These are phyloP conservation scores for Charanyca ferruginea DNA, from an alignment of 2,888 invertebrate genomes.

Conservation along the genomic window DNA sequence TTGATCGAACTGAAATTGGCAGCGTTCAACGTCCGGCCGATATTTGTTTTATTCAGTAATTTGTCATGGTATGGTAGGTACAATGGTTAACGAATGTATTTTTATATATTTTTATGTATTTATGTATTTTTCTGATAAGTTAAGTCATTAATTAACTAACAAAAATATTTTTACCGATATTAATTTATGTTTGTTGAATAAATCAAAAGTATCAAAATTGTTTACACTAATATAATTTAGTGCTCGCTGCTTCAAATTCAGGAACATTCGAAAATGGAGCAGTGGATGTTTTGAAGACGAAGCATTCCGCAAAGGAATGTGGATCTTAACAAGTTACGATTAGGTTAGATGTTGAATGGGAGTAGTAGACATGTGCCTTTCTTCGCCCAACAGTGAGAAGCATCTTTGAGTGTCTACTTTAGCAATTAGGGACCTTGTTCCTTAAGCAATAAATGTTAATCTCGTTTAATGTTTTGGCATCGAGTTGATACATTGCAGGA, in stretches of 20 bases:
- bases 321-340: conserved; percentile 63
- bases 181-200: conserved; percentile 22
- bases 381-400: conserved; percentile 39
- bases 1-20: conserved; percentile 89
- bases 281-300: conserved; percentile 64
- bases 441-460: conserved; percentile 78
- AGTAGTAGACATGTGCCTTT: conserved; percentile 53
- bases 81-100: conserved; percentile 66
- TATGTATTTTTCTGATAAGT: conserved; percentile 45
- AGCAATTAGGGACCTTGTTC: conserved; percentile 81
- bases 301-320: conserved; percentile 60
- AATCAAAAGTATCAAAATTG: conserved; percentile 64
- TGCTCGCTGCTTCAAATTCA: conserved; percentile 65
- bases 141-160: conserved; percentile 33
- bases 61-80: conserved; percentile 73
- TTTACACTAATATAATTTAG: conserved; percentile 56
- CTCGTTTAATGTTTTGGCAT: conserved; percentile 75
- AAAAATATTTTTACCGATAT: conserved; percentile 4
- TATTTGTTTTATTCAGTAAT: conserved; percentile 80
- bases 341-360: conserved; percentile 68
- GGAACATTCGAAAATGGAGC: conserved; percentile 76
- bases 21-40: conserved; percentile 82
- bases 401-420: conserved; percentile 66
- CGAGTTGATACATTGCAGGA: conserved; percentile 80
- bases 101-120: too few species aligned